Base-by-base conservation (phyloP, 92 coral and sea anemone genomes). In the Zoanthus solanderi region DNA sequence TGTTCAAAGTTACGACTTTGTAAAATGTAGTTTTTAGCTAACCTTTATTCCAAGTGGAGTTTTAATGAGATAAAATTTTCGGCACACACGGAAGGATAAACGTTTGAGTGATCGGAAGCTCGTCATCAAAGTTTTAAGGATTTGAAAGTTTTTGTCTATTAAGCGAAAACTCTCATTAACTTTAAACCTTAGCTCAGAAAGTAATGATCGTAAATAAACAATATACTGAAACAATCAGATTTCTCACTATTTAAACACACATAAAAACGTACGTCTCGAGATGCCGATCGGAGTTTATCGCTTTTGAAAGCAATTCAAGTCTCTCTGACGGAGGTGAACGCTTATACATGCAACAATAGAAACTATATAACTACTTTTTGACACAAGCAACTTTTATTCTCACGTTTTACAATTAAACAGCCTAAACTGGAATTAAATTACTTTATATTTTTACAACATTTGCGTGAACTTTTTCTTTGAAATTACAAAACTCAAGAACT, bases 191-290 rank as follows among this genome's bases (percentile, higher is more conserved):
- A 29, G 46, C 45, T 13, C 5, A 30, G 45, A 69, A 69, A 34
- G 46, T 30, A 69, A 69, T 69, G 75, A 11, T 69, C 75, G 75
- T 16, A 69, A 69, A 69, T 7, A 69, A 69, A 69, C 46, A 69
- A 69, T 30, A 69, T 13, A 34, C 31, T 69, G 34, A 15, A 30
- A 7, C 75, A 69, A 69, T 4, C 46, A 7, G 42, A 69, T 31
- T 69, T 69, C 75, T 0, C 75, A 69, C 42, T 15, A 7, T 69
- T 30, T 2, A 63, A 63, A 16, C 69, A 63, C n/a, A 63, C 69
- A 63, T 30, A 63, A 63, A 63, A 8, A 14, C 32, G 29, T 17
- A n/a, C 8, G 12, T 58, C 23, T 58, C 23, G 14, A 17, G 56
- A 50, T 50, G 56, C 56, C 10, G 10, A 50, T 50, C 56, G 5